phyloP scores from a whole-genome alignment of 2,113 vertebrate genomes.

The Macroglossus sobrinus region DNA sequence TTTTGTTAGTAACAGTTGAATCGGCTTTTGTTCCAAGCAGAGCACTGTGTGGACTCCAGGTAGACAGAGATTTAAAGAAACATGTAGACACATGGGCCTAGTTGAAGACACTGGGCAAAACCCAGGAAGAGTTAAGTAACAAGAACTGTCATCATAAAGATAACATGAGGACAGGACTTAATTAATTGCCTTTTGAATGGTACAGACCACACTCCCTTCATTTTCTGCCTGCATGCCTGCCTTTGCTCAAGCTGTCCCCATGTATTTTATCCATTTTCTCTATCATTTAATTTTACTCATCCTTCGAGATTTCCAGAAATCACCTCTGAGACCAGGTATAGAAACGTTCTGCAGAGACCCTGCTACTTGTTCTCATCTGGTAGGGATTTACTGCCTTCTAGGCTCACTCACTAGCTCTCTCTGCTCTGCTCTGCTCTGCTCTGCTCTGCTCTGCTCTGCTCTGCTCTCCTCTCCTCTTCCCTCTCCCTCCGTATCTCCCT shows the following conservation, averaged over 20 bases:
- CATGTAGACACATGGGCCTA: neutral
- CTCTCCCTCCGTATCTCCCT: too few species aligned
- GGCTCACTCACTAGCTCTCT: neutral
- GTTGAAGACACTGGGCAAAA: neutral
- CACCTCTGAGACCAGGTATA: neutral
- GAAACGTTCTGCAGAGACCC: neutral
- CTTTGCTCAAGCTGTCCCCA: neutral
- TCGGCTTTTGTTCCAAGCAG: neutral
- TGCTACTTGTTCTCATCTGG: neutral
- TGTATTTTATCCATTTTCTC: neutral
- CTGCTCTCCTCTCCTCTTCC: too few species aligned
- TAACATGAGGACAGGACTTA: slow-evolving; percentile 13
- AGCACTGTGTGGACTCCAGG: neutral
- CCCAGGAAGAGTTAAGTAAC: slow-evolving; percentile 19
- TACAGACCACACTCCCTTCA: neutral
- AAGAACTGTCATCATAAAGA: slow-evolving; percentile 22
- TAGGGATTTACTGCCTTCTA: neutral
- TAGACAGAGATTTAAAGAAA: neutral
- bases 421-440: too few species aligned
- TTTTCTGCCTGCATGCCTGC: neutral
- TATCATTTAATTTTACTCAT: neutral
- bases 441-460: too few species aligned
- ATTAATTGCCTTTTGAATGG: slow-evolving; percentile 18
- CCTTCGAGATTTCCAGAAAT: neutral
- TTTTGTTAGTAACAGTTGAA: neutral